Evolutionary conservation across 1,140 invertebrate species (phyloP).

Genomic region (Listronotus oregonensis): DNA sequence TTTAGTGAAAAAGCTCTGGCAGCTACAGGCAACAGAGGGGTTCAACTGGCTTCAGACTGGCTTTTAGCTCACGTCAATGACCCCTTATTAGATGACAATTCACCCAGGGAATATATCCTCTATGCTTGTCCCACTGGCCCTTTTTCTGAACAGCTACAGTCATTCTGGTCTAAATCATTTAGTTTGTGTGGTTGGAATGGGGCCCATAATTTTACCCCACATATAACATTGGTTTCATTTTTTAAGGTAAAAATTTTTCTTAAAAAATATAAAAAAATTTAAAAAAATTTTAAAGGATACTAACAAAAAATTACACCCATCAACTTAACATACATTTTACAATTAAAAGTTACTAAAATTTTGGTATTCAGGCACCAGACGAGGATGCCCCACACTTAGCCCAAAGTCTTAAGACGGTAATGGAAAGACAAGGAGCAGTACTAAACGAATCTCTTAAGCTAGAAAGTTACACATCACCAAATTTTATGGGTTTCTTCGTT

Average conservation of each 20-base stretch:
- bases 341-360: too few species aligned
- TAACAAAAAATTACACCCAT: too few species aligned
- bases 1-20: conserved; percentile 84
- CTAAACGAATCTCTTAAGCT: conserved; percentile 68
- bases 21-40: conserved; percentile 84
- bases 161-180: conserved; percentile 82
- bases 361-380: conserved; percentile 69
- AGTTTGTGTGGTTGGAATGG: conserved; percentile 81
- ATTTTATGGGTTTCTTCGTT: conserved; percentile 87
- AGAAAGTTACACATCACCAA: conserved; percentile 80
- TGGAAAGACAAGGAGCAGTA: conserved; percentile 67
- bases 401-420: conserved; percentile 68
- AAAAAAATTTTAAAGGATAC: too few species aligned
- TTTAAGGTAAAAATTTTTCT: conserved; percentile 73
- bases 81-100: conserved; percentile 72
- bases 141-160: conserved; percentile 70
- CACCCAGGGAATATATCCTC: conserved; percentile 81
- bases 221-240: conserved; percentile 87
- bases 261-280: neutral
- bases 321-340: too few species aligned
- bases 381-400: conserved; percentile 70
- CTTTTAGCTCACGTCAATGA: conserved; percentile 87
- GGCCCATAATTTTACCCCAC: conserved; percentile 85
- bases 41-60: conserved; percentile 89
- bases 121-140: conserved; percentile 83